Evolutionary conservation across 2,797 vertebrate genomes (phyloP).

Genomic region (Lateolabrax maculatus): DNA sequence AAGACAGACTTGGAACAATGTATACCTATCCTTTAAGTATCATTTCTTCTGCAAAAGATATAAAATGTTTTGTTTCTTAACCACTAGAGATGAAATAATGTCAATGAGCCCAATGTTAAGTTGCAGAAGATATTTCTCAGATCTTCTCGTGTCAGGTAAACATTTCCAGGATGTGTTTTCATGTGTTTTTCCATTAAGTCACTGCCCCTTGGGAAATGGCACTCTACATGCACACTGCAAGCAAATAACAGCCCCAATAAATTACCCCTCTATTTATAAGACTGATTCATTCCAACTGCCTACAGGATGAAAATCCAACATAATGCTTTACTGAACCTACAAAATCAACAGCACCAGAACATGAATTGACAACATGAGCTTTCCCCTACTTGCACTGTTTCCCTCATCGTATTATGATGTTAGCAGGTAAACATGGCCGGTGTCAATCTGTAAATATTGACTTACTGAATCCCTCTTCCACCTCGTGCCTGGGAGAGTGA

Average conservation of each 20-base stretch:
- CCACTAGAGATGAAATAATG: neutral
- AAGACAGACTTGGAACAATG: neutral
- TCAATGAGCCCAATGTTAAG: neutral
- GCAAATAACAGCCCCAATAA: neutral
- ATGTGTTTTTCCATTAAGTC: neutral
- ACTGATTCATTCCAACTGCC: neutral
- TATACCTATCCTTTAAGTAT: neutral
- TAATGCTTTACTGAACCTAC: neutral
- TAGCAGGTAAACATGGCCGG: conserved; percentile 16
- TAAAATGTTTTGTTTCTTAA: neutral
- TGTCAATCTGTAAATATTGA: conserved; percentile 36
- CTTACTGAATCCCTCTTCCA: conserved; percentile 8
- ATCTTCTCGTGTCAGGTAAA: neutral
- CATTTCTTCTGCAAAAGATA: neutral
- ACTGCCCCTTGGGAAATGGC: neutral
- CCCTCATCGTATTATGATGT: neutral
- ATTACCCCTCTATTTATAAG: neutral
- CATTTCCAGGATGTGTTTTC: neutral
- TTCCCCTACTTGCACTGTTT: neutral
- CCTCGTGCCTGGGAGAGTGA: conserved; percentile 45
- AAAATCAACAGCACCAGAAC: neutral
- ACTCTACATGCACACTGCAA: neutral
- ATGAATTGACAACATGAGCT: neutral
- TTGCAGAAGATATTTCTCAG: neutral
- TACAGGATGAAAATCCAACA: neutral